A percentile compares a stretch with the other conserved stretches of the same genome.
These are phyloP conservation scores for Ditylenchus weischeri DNA, from an alignment of 2,888 invertebrate species.

Conservation along the genomic window DNA sequence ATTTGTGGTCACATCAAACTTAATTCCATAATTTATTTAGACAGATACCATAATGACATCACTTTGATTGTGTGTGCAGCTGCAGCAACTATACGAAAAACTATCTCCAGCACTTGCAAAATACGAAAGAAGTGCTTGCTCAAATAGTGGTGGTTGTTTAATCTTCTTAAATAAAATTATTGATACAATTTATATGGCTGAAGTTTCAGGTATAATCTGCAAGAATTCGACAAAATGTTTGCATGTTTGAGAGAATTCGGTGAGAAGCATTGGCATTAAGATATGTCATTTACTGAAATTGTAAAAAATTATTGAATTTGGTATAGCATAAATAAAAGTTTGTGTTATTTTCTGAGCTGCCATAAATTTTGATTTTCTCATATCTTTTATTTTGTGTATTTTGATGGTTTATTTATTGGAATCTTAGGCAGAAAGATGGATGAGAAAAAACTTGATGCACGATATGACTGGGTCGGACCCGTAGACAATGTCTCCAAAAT, in stretches of 20 bases:
- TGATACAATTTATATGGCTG: not conserved
- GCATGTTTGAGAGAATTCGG: conserved; percentile 30
- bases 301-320: too few species aligned
- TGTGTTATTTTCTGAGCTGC: too few species aligned
- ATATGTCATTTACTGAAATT: too few species aligned
- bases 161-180: conserved; percentile 42
- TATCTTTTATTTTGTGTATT: too few species aligned
- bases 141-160: conserved; percentile 62
- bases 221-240: conserved; percentile 53
- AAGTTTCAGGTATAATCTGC: conserved; percentile 44
- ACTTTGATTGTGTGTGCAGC: conserved; percentile 60
- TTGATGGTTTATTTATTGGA: too few species aligned
- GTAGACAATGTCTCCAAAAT: conserved; percentile 50
- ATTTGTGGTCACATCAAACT: too few species aligned
- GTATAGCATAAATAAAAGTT: too few species aligned
- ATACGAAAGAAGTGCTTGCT: conserved; percentile 61
- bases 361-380: too few species aligned
- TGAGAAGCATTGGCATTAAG: too few species aligned
- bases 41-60: conserved; percentile 60
- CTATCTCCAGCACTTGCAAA: conserved; percentile 61
- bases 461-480: conserved; percentile 57
- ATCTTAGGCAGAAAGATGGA: conserved; percentile 18
- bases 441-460: conserved; percentile 41
- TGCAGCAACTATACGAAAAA: conserved; percentile 61
- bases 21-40: too few species aligned